A percentile compares a stretch with the other conserved stretches of the same genome.
Evolutionary conservation across 2,888 invertebrate species (phyloP).

Genomic region (Ophioninae sp.): DNA sequence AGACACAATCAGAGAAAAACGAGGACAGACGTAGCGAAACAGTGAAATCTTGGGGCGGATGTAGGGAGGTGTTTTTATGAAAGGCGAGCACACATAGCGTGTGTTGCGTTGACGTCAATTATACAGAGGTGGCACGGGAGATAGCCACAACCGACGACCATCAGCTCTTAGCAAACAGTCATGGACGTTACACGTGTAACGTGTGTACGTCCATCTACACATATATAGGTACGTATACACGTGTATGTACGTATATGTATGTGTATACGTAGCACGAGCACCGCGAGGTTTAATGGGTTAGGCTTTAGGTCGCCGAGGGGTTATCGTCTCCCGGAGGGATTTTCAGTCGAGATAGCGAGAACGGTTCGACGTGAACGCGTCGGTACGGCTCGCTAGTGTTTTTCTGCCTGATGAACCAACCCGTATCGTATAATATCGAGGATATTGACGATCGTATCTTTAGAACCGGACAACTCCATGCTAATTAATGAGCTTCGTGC

Average conservation of each 20-base stretch:
- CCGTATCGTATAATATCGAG: slow-evolving; percentile 30
- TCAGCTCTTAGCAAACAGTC: slow-evolving; percentile 30
- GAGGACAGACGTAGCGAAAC: slow-evolving; percentile 61
- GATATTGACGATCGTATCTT: slow-evolving; percentile 11
- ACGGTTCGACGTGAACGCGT: slow-evolving; percentile 47
- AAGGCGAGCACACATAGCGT: slow-evolving; percentile 74
- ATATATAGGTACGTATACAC: neutral
- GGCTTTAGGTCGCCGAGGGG: slow-evolving; percentile 76
- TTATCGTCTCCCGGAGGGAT: slow-evolving; percentile 79
- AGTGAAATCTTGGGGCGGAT: slow-evolving; percentile 78
- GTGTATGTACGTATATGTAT: neutral
- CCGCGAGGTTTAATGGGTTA: slow-evolving; percentile 77
- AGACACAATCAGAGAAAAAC: slow-evolving; percentile 33
- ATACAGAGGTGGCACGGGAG: slow-evolving; percentile 78
- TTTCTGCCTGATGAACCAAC: slow-evolving; percentile 15
- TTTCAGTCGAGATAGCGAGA: slow-evolving; percentile 77
- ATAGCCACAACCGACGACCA: slow-evolving; percentile 67
- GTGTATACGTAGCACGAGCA: slow-evolving; percentile 28
- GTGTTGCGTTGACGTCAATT: slow-evolving; percentile 80
- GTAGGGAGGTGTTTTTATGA: slow-evolving; percentile 80
- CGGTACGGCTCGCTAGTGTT: slow-evolving; percentile 45
- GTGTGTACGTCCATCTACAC: neutral
- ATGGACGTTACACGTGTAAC: slow-evolving; percentile 31
- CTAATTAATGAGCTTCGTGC: slow-evolving; percentile 8
- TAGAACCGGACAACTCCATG: slow-evolving; percentile 20